phyloP scores from a whole-genome alignment of 2,113 vertebrate genomes.

The Puntigrus tetrazona region DNA sequence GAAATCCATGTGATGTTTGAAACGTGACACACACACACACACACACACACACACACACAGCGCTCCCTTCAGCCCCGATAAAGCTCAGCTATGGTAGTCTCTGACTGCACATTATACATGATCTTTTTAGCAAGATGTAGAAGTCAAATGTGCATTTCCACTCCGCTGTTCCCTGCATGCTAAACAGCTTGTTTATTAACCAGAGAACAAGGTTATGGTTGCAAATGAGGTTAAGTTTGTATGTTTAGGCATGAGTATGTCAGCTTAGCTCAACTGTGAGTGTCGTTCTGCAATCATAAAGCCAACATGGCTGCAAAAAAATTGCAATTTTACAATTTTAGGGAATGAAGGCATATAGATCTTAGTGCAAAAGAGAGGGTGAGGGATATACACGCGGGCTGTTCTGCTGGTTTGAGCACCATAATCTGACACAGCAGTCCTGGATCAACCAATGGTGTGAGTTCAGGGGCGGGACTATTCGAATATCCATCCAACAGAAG shows the following conservation, averaged over 20 bases:
- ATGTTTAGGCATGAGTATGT: not conserved
- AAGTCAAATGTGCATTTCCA: slow-evolving; percentile 2
- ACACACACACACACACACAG: not conserved
- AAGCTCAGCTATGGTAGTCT: not conserved
- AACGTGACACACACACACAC: not conserved
- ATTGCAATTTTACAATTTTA: not conserved
- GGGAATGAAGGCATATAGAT: not conserved
- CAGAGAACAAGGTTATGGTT: not conserved
- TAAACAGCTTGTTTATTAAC: slow-evolving; percentile 21
- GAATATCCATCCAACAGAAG: not conserved
- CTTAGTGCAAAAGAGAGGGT: not conserved
- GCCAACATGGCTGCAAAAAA: not conserved
- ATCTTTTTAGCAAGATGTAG: not conserved
- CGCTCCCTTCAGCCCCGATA: not conserved
- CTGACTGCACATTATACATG: not conserved
- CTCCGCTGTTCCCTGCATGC: no score
- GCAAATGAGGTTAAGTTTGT: not conserved
- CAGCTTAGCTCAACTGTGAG: not conserved
- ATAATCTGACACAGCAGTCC: not conserved
- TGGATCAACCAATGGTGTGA: not conserved
- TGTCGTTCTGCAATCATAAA: not conserved
- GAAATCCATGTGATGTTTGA: not conserved
- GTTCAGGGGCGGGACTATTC: not conserved
- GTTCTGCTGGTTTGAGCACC: not conserved
- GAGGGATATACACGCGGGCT: no score